These are phyloP conservation scores for Anaspis maculata DNA, from an alignment of 2,888 invertebrate genomes.

Conservation along the genomic window DNA sequence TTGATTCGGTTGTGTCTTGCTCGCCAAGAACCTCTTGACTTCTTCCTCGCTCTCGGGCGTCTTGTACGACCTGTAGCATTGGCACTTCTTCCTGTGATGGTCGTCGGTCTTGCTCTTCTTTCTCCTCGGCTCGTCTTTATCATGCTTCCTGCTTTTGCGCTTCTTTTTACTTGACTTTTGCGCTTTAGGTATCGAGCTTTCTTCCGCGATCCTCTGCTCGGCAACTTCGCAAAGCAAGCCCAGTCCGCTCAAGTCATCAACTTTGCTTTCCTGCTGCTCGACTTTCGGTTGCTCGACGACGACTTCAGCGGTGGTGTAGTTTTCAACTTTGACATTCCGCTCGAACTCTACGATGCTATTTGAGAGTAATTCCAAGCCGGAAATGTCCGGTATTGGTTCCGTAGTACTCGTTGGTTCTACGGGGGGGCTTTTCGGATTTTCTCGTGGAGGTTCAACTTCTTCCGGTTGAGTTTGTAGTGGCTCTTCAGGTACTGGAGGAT, in stretches of 20 bases:
- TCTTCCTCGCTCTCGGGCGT: slow-evolving; percentile 42
- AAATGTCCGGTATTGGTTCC: slow-evolving; percentile 70
- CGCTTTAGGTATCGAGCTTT: slow-evolving; percentile 43
- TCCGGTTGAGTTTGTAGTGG: slow-evolving; percentile 5
- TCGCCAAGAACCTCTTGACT: slow-evolving; percentile 35
- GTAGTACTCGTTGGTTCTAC: too few species aligned
- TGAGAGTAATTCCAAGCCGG: slow-evolving; percentile 72
- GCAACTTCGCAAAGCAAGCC: slow-evolving; percentile 76
- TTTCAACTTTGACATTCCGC: slow-evolving; percentile 33
- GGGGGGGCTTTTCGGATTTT: too few species aligned
- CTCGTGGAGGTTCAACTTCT: slow-evolving; percentile 19
- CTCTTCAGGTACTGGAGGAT: slow-evolving; percentile 14
- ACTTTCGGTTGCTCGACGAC: slow-evolving; percentile 37
- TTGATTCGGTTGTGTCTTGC: slow-evolving; percentile 29
- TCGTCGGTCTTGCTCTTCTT: slow-evolving; percentile 36
- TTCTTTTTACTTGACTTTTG: slow-evolving; percentile 41
- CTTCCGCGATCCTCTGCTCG: slow-evolving; percentile 75
- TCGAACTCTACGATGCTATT: slow-evolving; percentile 79
- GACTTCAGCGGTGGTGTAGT: too few species aligned
- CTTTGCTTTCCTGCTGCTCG: slow-evolving; percentile 34
- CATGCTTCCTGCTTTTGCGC: slow-evolving; percentile 38
- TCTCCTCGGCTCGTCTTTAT: slow-evolving; percentile 34
- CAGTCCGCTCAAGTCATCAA: slow-evolving; percentile 53
- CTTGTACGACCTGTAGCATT: slow-evolving; percentile 32
- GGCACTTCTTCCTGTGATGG: slow-evolving; percentile 20